phyloP scores from a whole-genome alignment of 2,797 vertebrate species.

The Anomalospiza imberbis region DNA sequence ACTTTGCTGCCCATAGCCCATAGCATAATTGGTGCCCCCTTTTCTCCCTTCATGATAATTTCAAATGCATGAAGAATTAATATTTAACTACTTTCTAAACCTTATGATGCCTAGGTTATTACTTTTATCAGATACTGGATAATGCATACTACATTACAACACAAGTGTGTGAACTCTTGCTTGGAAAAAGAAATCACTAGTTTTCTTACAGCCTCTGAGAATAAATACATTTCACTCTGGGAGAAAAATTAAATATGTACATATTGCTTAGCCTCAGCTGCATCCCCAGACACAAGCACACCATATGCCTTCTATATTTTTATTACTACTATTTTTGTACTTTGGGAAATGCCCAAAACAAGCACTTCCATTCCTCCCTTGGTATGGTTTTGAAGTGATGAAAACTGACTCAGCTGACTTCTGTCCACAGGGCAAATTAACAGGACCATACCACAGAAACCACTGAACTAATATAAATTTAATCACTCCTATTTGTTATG shows the following conservation, averaged over 20 bases:
- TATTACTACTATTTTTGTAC: neutral
- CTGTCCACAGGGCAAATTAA: neutral
- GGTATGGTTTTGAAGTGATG: neutral
- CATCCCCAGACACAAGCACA: neutral
- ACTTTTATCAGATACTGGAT: neutral
- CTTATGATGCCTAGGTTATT: neutral
- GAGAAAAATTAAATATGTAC: neutral
- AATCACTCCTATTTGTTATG: neutral
- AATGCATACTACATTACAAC: neutral
- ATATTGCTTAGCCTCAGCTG: neutral
- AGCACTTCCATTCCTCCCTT: neutral
- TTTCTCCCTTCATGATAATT: neutral
- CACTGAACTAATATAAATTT: neutral
- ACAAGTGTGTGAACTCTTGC: neutral
- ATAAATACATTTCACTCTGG: neutral
- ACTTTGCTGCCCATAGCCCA: neutral
- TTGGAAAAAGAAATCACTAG: neutral
- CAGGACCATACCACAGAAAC: neutral
- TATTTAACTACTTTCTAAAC: neutral
- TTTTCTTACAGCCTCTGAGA: neutral
- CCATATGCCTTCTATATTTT: neutral
- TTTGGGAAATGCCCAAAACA: constrained; percentile 23
- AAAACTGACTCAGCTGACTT: neutral
- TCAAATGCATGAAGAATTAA: neutral
- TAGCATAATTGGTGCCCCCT: neutral